Conservation (phyloP, 2,888 invertebrate species). For the Pollenia amentaria region DNA sequence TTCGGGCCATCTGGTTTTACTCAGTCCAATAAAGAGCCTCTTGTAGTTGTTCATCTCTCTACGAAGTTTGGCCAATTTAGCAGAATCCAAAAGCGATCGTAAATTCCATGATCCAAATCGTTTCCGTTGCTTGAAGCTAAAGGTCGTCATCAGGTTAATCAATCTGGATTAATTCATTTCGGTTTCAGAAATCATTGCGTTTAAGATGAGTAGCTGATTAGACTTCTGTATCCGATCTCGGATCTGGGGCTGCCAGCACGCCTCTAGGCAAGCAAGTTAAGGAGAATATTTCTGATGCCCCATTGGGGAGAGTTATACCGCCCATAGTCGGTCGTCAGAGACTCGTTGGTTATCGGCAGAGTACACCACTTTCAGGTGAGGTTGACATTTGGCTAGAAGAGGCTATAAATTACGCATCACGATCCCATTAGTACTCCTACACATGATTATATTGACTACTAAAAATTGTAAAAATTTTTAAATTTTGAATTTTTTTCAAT, state of each 20-base stretch:
- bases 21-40: no score
- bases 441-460: no score
- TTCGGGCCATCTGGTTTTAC: no score
- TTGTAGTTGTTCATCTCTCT: neutral
- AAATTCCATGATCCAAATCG: neutral
- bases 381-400: neutral
- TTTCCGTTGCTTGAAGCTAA: neutral
- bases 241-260: neutral
- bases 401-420: no score
- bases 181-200: no score
- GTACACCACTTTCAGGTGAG: neutral
- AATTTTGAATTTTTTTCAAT: no score
- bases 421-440: no score
- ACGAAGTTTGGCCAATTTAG: neutral
- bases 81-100: neutral
- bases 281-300: no score
- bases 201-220: neutral
- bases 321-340: neutral
- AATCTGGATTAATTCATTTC: neutral
- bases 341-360: no score
- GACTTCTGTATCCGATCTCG: neutral
- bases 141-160: neutral
- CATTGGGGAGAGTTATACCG: neutral
- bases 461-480: no score
- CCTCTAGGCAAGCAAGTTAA: neutral